A percentile compares a stretch with the other conserved stretches of the same genome.
Conservation (phyloP, 2,113 vertebrate genomes). For the Trematocara marginatum region DNA sequence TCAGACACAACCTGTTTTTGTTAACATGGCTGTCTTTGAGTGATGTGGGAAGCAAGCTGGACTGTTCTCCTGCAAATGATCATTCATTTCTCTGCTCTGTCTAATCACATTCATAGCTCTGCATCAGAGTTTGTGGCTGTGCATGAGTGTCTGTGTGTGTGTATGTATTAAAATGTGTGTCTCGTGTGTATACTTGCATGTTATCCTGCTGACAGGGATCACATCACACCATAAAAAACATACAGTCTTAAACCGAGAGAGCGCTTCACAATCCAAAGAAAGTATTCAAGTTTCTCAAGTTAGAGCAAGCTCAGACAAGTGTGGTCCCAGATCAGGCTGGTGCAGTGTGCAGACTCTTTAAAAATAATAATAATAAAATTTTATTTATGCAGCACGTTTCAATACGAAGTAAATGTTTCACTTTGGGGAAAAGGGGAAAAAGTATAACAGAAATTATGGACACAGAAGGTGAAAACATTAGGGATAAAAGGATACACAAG, state of each 20-base stretch:
- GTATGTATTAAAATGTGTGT: neutral
- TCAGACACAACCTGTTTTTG: neutral
- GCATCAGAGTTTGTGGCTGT: neutral
- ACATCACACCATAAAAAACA: conserved; percentile 42
- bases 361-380: neutral
- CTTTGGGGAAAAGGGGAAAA: neutral
- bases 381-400: neutral
- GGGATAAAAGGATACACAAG: neutral
- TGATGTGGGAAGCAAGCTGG: neutral
- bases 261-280: conserved; percentile 9
- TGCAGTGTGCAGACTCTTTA: neutral
- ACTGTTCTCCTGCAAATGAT: neutral
- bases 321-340: neutral
- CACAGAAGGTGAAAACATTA: neutral
- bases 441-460: neutral
- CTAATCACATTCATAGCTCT: conserved; percentile 47
- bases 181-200: conserved; percentile 14
- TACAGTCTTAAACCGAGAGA: conserved; percentile 2
- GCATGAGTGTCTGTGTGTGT: neutral
- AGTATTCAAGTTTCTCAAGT: conserved; percentile 26
- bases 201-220: conserved; percentile 48
- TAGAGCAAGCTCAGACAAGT: conserved; percentile 4
- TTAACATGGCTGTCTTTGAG: neutral
- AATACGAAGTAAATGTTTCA: neutral
- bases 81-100: conserved; percentile 5